Evolutionary conservation across 2,113 vertebrate species (phyloP), one percentile per base, ranked within the genome.

Genomic region (Taxidea taxus): DNA sequence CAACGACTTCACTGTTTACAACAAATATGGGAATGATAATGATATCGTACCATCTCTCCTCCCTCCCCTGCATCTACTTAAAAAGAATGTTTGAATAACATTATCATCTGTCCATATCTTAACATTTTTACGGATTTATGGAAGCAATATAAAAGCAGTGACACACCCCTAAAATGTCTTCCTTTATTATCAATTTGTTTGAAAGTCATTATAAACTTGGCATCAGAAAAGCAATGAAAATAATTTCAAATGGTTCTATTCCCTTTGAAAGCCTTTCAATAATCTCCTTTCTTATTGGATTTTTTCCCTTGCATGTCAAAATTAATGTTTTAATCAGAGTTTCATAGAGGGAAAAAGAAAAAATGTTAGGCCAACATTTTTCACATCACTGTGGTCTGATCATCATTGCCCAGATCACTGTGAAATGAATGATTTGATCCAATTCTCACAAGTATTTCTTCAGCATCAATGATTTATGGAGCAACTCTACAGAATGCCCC

Each of bases 171-270:
- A 95, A 93, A 92, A 91, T 88, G 85, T 98, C 87, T 81, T 68
- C 56, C 64, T 90, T 49, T 95, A 97, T 97, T 87, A 97, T 88
- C 82, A 95, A 93, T 54, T 88, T 95, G 23, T 92, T 95, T 97
- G 49, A 96, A 97, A 97, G 25, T 88, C 68, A 97, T 98, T 96
- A 89, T 85, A 97, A 98, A 96, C 90, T 25, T 89, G 91, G 68
- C 82, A 96, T 82, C 56, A 97, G 72, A 96, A 83, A 20, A 95
- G 47, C 47, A 98, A 31, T 37, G 94, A 97, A 93, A 92, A 81
- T 44, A 96, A 72, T 90, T 94, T 94, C 87, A 98, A 97, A 96
- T 89, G 64, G 31, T 97, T 88, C 86, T 11, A 77, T 87, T 96
- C 31, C 96, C 60, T 93, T 98, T 97, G 83, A 95, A 89, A 93